Evolutionary conservation across 2,797 vertebrate species (phyloP), one percentile per base, ranked within the genome.

Genomic region (Zenarchopterus dispar): DNA sequence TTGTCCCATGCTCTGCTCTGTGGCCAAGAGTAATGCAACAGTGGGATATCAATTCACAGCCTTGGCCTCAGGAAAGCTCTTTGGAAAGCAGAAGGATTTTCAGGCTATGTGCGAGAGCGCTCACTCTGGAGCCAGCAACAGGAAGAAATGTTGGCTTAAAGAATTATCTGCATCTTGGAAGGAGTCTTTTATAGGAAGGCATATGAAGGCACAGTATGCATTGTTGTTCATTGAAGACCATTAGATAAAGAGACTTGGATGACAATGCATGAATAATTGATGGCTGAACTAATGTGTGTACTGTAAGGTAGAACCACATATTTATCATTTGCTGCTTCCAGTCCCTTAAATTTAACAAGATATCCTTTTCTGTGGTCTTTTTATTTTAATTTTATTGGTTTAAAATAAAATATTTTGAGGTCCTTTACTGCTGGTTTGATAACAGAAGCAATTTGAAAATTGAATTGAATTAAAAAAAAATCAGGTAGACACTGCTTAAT

Each of bases 31-130:
- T 84, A 90, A 86, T 87, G 86, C 81, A 86, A 84, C 86, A 85
- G 87, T 87, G 79, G 87, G 86, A 64, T 89, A 88, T 89, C 88
- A 89, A 85, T 91, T 91, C 86, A 84, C 70, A 84, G 85, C 80
- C 68, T 47, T 80, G 88, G 87, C 84, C 89, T 85, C 82, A 77
- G 86, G 82, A 90, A 86, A 88, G 84, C 79, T 88, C 84, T 88
- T 81, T 83, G 77, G 83, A 87, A 88, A 87, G 86, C 84, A 82
- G 74, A 77, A 82, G 88, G 84, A 85, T 84, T 91, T 86, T 81
- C 75, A 76, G 67, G 50, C 76, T 75, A 73, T 80, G 73, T 81
- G 82, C 74, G 75, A 65, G 46, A 69, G 67, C 77, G 80, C 71
- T 65, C 58, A 48, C 80, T 78, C 72, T 39, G 61, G 51, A 72